Base-by-base conservation (phyloP, 2,888 invertebrate genomes). In the Morpho deidamia region DNA sequence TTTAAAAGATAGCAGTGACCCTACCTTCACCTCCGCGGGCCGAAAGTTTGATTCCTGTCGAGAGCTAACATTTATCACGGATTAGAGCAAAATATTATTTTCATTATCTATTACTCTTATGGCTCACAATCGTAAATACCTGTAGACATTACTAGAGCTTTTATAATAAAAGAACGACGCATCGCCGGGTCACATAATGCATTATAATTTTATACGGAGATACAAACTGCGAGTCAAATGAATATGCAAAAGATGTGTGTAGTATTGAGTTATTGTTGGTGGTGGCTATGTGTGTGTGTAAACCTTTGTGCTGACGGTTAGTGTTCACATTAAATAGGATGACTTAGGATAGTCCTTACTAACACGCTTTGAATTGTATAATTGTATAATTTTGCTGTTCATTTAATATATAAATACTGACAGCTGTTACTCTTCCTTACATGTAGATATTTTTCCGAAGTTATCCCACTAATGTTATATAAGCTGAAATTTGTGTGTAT, bases 121-220 rank as follows among this genome's bases (percentile, higher is more conserved):
- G 42, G 50, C 50, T 44, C 37, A 53, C 39, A 40, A 53, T 48
- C 42, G 34, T 53, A 47, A 47, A 44, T 48, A 44, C 46, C 40
- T 40, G 45, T 44, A 44, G 37, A 34, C 42, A 10, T 37, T 50
- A 48, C 48, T 48, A 48, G 53, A 54, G 57, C 55, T 54, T 54
- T 51, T 54, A 51, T 44, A 54, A 56, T 46, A 57, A 59, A 59
- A 59, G 53, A 48, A 47, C 55, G 52, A 55, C 49, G 69, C 66
- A 56, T 65, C 53, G 67, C 67, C 69, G 65, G 81, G 81, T 83
- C 83, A 80, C 78, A 84, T 86, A 85, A 87, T 86, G 84, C 85
- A 87, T 88, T 89, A 89, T 89, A 87, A 89, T 88, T 87, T 88
- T 83, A 88, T 88, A 89, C 87, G 86, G 87, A 84, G 87, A 88